Evolutionary conservation across 1,140 invertebrate species (phyloP).

Genomic region (Ceratosolen solmsi): DNA sequence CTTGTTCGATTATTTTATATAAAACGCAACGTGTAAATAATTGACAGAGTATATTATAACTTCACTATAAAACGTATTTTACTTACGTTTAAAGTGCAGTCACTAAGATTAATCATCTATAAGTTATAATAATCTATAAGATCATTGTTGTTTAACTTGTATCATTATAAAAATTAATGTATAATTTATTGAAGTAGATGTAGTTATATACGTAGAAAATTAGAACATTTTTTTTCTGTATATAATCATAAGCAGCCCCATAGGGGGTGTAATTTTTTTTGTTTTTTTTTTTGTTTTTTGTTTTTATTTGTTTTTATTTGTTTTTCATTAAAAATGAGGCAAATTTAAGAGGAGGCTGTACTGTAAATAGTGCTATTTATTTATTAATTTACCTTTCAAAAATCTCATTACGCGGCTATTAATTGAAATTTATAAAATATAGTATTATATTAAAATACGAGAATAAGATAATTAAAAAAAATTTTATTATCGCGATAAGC

Average conservation of each 20-base stretch:
- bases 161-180: conserved; percentile 29
- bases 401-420: neutral
- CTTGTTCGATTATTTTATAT: conserved; percentile 11
- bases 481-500: neutral
- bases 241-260: conserved; percentile 29
- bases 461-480: neutral
- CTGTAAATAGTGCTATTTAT: neutral
- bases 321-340: conserved; percentile 40
- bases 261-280: conserved; percentile 18
- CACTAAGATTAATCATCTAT: conserved; percentile 27
- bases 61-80: conserved; percentile 34
- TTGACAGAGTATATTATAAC: neutral
- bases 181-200: conserved; percentile 43
- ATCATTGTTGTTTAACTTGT: conserved; percentile 40
- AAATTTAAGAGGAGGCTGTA: conserved; percentile 43
- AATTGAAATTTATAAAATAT: neutral
- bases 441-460: neutral
- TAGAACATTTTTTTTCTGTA: conserved; percentile 36
- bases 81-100: conserved; percentile 30
- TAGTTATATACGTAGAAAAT: conserved; percentile 40
- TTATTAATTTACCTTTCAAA: conserved; percentile 6
- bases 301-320: too few relatives aligned
- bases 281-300: too few relatives aligned
- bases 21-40: conserved; percentile 29
- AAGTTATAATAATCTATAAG: conserved; percentile 18